Evolutionary conservation across 2,888 invertebrate genomes (phyloP), one percentile per base, ranked within the genome.

Genomic region (Xestia sexstrigata): DNA sequence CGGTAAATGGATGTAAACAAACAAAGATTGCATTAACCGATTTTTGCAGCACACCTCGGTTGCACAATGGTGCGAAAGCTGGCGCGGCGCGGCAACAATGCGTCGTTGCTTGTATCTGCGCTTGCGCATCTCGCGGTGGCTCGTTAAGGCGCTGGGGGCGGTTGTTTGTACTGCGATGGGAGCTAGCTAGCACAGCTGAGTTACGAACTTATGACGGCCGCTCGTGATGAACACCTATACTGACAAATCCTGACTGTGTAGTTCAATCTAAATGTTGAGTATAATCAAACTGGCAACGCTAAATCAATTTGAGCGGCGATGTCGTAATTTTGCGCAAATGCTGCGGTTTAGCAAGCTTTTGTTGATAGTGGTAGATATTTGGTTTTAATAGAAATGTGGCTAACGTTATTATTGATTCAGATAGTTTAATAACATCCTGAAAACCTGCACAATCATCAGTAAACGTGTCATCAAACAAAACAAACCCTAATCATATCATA

Each of bases 31-130:
- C 86, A 89, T 88, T 89, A 90, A 89, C 90, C 92, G 96, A 96
- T 96, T 94, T 93, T 93, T 92, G 91, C 90, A 91, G 93, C 92
- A 93, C 95, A 95, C 94, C 94, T 93, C 88, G 76, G 78, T 84
- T 87, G 91, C 91, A 96, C 96, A 96, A 96, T 96, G 96, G 96
- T 93, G 96, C 95, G 96, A 96, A 96, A 96, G 95, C 94, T 96
- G 94, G 95, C 96, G 93, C 96, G 95, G 93, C 91, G 90, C 90
- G 91, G 93, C 93, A 95, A 96, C 96, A 96, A 96, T 96, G 94
- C 94, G 89, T 94, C 94, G 95, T 95, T 94, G 92, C 80, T 86
- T 89, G 89, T 95, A 96, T 96, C 96, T 88, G 93, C 93, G 93
- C 93, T 76, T 79, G 94, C 94, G 94, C 94, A 96, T 96, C 96